Base-by-base conservation (phyloP, 2,888 invertebrate genomes). In the Lepidonotus clava region DNA sequence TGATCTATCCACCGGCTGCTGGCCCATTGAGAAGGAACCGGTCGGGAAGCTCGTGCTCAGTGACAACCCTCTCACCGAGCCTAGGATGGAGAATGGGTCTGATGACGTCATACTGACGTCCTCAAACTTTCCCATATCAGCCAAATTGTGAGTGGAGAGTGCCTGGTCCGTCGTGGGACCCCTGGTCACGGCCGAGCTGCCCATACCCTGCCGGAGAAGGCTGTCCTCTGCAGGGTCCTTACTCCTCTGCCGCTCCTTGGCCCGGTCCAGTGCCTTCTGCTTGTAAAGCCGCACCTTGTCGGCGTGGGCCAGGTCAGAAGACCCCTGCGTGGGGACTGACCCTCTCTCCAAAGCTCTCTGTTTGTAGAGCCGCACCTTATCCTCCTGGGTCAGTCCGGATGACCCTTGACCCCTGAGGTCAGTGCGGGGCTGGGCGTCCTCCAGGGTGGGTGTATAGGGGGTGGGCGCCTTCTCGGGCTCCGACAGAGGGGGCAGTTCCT, bases 211-310 rank as follows among this genome's bases (percentile, higher is more conserved):
- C 21, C 61, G 5, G 28, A 61, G 61, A 24, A 8, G 24, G 61
- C 61, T 61, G 28, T 14, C 14, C n/a, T n/a, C n/a, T n/a, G n/a
- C n/a, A n/a, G n/a, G n/a, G 24, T 61, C 61, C 2, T 32, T 4
- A 24, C 61, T 24, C 11, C 61, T 28, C 36, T 34, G 36, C 1
- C 40, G 38, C 40, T 51, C 51, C 21, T 21, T 51, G 51, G 11
- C 11, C 51, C 51, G 51, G 21, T 76, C 76, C 40, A 76, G 76
- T 14, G 76, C 76, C 21, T 18, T 34, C 38, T 76, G 76, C n/a
- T 76, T 21, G 76, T 76, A 76, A 14, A 40, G 76, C 36, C 24
- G 1, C 40, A 76, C 38, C 38, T 76, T 76, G 5, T 76, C 76
- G 21, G 40, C 38, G 11, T 36, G 76, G 2, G 18, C 11, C 24